Percentiles rank a stretch among this genome's conserved stretches.
Conservation (phyloP, 2,797 vertebrate genomes). For the Poecilia gillii region DNA sequence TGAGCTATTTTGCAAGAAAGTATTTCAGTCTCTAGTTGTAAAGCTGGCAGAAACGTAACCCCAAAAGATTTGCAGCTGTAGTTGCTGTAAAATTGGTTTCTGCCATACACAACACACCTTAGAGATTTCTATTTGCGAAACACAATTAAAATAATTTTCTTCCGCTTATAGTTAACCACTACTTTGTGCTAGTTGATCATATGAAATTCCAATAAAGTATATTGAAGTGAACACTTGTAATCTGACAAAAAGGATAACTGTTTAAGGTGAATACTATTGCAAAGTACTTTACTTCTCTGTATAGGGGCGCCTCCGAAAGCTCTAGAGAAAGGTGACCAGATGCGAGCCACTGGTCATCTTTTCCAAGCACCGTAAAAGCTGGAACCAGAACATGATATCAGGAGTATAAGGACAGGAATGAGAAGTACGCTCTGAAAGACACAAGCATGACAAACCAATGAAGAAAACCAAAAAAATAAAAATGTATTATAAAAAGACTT, state of each 20-base stretch:
- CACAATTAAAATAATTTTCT: not conserved
- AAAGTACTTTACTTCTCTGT: not conserved
- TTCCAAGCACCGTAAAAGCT: not conserved
- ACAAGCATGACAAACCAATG: not conserved
- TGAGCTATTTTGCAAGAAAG: not conserved
- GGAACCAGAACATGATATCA: not conserved
- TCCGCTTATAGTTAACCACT: not conserved
- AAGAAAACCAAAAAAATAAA: not conserved
- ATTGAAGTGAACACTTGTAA: not conserved
- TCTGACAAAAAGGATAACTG: not conserved
- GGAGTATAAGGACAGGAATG: not conserved
- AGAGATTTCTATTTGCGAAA: not conserved
- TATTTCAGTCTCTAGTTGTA: not conserved
- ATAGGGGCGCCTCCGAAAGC: not conserved
- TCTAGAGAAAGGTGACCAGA: not conserved
- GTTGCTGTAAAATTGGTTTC: not conserved
- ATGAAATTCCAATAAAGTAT: not conserved
- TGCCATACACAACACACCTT: not conserved
- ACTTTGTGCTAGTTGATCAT: not conserved
- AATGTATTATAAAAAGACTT: not conserved
- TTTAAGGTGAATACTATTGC: not conserved
- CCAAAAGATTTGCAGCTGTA: not conserved
- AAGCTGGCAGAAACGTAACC: not conserved
- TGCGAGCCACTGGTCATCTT: not conserved
- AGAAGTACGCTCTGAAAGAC: no score